phyloP scores from a whole-genome alignment of 1,140 invertebrate species.

The Oedothorax gibbosus region DNA sequence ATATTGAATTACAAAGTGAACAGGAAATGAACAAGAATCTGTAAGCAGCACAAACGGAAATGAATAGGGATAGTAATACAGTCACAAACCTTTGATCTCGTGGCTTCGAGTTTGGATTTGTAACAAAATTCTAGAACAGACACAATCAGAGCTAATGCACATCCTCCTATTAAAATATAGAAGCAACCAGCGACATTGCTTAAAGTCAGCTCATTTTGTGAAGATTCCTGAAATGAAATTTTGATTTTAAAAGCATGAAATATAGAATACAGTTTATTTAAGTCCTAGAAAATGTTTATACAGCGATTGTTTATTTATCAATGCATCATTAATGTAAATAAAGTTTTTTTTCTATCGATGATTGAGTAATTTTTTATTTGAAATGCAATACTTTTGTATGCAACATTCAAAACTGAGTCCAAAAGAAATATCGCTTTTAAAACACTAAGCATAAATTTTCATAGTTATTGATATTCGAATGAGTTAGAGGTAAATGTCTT shows the following conservation, averaged over 20 bases:
- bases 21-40: no score
- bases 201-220: constrained; percentile 89
- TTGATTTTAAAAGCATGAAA: neutral
- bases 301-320: no score
- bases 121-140: constrained; percentile 94
- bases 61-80: neutral
- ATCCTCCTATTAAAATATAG: constrained; percentile 94
- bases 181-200: constrained; percentile 99
- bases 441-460: no score
- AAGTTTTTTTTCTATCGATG: no score
- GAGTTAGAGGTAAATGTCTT: neutral
- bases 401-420: no score
- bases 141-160: constrained; percentile 89
- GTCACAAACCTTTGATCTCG: constrained; percentile 79
- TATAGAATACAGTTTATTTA: neutral
- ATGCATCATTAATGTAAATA: no score
- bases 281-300: neutral
- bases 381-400: no score
- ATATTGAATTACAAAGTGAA: no score
- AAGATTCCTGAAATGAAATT: constrained; percentile 75
- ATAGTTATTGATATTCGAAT: no score
- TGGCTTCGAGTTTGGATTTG: constrained; percentile 83
- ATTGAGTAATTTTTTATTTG: no score
- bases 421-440: no score
- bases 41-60: no score